A percentile compares a stretch with the other conserved stretches of the same genome.
Evolutionary conservation across 2,113 vertebrate species (phyloP).

Genomic region (Leptocoma aspasia): DNA sequence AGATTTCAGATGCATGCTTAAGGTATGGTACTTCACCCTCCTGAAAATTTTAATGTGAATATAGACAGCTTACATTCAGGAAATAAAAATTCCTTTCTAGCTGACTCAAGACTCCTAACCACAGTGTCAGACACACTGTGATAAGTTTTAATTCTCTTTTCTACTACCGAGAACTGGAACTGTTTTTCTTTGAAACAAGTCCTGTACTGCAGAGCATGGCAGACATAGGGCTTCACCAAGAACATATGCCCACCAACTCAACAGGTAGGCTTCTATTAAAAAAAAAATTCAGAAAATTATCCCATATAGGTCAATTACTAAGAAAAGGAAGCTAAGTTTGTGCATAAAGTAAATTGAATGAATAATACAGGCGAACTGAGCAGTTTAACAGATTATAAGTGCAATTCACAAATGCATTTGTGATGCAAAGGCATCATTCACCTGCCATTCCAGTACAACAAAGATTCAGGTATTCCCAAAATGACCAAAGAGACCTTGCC

Average conservation of each 20-base stretch:
- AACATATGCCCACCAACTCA: rapidly evolving
- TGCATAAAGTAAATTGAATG: neutral
- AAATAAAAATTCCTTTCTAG: slow-evolving; percentile 25
- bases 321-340: neutral
- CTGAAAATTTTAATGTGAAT: slow-evolving; percentile 42
- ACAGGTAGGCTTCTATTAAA: neutral
- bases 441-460: neutral
- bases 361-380: neutral
- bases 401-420: neutral
- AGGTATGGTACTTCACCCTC: slow-evolving; percentile 25
- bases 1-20: slow-evolving; percentile 39
- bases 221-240: neutral
- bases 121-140: neutral
- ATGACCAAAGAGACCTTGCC: neutral
- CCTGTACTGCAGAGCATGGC: neutral
- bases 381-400: neutral
- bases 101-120: slow-evolving; percentile 28
- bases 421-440: neutral
- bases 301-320: neutral
- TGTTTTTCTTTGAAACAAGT: neutral
- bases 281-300: neutral
- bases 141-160: slow-evolving; percentile 43
- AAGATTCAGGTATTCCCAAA: neutral
- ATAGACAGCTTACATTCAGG: slow-evolving; percentile 35
- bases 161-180: neutral